Base-by-base conservation (phyloP, 2,888 invertebrate species). In the Hymenopus coronatus region DNA sequence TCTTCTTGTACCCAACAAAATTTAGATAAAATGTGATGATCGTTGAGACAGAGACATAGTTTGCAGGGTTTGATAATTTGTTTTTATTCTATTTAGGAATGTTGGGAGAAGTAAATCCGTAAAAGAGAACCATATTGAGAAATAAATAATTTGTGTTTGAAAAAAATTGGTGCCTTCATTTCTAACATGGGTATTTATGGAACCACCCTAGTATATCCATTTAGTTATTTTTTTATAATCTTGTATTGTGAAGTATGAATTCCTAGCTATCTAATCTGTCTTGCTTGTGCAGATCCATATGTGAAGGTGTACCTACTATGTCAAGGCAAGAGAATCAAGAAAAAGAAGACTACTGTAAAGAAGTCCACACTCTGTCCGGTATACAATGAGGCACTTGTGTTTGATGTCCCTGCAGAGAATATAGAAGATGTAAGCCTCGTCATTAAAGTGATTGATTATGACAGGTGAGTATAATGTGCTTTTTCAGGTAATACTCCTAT, bases 361-460 rank as follows among this genome's bases (percentile, higher is more conserved):
- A 96, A 97, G 92, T 97, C 97, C 91, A 98, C 97, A 0, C 94
- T 98, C 0, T 96, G 96, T 92, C 98, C 98, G 0, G 96, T 98
- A 0, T 99, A 98, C 94, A 98, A 99, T 92, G 99, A 99, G 93
- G 98, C 98, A 0, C 94, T 99, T 90, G 97, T 98, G 15, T 99
- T 98, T 93, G 98, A 99, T 92, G 96, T 99, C 25, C 97, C 98
- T 0, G 95, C 96, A 14, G 96, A 96, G 89, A 97, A 97, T 92
- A 95, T 97, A 82, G 96, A 97, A 92, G 97, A 97, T 91, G 96
- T 98, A 90, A 96, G 96, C 90, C 94, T 98, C 84, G 94, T 97
- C 86, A 95, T 98, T 90, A 97, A 97, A 94, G 97, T 98, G 90
- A 97, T 98, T 92, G 98, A 98, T 93, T 98, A 98, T 93, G 98